These are phyloP conservation scores for Ferrisia virgata DNA, from an alignment of 2,888 invertebrate species.

Conservation along the genomic window DNA sequence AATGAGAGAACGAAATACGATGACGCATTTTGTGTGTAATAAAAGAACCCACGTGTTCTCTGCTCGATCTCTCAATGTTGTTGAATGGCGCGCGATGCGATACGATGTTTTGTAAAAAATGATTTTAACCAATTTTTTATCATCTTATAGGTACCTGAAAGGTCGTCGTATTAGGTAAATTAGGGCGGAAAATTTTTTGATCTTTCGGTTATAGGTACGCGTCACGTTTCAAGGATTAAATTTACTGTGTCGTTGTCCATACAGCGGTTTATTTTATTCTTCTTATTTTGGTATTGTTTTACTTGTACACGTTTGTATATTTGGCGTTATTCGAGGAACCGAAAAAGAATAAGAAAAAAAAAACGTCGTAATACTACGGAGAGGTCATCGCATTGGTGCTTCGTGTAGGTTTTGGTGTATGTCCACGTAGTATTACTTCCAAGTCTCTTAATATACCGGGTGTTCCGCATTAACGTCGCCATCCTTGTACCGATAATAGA, in stretches of 20 bases:
- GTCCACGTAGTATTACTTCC: too few species aligned
- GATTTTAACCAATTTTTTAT: conserved; percentile 27
- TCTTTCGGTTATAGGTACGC: not conserved
- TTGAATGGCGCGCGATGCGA: conserved; percentile 33
- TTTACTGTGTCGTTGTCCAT: not conserved
- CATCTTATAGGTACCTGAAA: conserved; percentile 1
- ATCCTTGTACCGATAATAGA: too few species aligned
- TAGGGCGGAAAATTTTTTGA: conserved; percentile 32
- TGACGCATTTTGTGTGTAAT: conserved; percentile 45
- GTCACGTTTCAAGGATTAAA: conserved; percentile 14
- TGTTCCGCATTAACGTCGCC: too few species aligned
- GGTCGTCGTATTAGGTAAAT: conserved; percentile 19
- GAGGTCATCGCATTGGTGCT: not conserved
- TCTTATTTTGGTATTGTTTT: not conserved
- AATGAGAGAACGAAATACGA: conserved; percentile 44
- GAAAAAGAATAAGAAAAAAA: too few species aligned
- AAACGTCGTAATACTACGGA: not conserved
- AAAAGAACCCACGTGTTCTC: conserved; percentile 44
- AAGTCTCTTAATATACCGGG: too few species aligned
- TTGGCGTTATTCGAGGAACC: too few species aligned
- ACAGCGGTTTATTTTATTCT: not conserved
- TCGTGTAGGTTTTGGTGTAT: too few species aligned
- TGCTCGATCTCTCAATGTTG: conserved; percentile 44
- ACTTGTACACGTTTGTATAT: not conserved
- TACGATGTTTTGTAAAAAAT: conserved; percentile 27